Evolutionary conservation across 2,888 invertebrate species (phyloP), one percentile per base, ranked within the genome.

Genomic region (Dolichopus griseipennis): DNA sequence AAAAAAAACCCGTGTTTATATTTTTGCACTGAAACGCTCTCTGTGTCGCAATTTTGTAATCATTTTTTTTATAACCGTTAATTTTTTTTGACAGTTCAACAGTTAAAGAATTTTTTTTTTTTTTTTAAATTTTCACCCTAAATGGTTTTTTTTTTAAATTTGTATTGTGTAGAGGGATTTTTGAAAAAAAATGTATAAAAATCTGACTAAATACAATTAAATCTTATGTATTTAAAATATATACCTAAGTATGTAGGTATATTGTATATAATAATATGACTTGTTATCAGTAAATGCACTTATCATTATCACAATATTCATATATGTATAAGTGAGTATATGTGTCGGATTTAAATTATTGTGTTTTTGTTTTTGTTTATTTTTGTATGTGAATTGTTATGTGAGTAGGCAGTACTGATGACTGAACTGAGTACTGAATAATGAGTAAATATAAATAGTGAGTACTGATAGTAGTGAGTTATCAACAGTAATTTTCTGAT

Each of bases 241-340:
- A 52, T n/a, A n/a, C n/a, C n/a, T n/a, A n/a, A n/a, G n/a, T n/a
- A n/a, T n/a, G n/a, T n/a, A n/a, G n/a, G n/a, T n/a, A n/a, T n/a
- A n/a, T n/a, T n/a, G n/a, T n/a, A n/a, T n/a, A n/a, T n/a, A n/a
- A n/a, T n/a, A n/a, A n/a, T n/a, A 15, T 52, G 18, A 52, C 9
- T 52, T n/a, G 18, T 52, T 52, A 52, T 52, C 52, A 52, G 52
- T 52, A 52, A 52, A 52, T 52, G 52, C 52, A 52, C 52, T 52
- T 52, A 52, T 52, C 52, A 52, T 52, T 52, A 52, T 52, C 52
- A 43, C 12, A 52, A 52, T 52, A 18, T 52, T 2, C 52, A 52
- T 52, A 18, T 37, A 9, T 37, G 37, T 52, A 37, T 37, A 12
- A 10, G 12, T 37, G 34, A 7, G 8, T 37, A 12, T 12, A 37